Conservation (phyloP, 2,797 vertebrate species). For the Gambusia yucatana region DNA sequence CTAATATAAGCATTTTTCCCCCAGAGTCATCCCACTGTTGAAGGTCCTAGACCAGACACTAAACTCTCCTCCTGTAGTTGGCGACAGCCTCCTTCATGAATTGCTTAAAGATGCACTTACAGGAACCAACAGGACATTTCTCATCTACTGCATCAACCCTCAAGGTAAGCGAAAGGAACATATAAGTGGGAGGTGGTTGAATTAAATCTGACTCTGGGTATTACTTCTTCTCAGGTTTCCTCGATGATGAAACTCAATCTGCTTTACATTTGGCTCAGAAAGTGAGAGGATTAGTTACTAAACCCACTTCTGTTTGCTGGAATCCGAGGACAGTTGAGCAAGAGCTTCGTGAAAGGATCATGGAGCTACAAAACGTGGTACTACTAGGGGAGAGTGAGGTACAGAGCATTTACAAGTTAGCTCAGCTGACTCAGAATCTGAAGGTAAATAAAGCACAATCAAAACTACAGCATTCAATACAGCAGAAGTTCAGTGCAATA, state of each 20-base stretch:
- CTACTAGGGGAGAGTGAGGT: conserved; percentile 54
- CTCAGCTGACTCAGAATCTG: conserved; percentile 77
- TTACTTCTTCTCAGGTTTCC: conserved; percentile 43
- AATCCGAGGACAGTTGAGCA: conserved; percentile 63
- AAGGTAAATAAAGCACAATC: conserved; percentile 71
- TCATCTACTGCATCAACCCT: conserved; percentile 82
- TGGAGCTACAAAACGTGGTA: conserved; percentile 67
- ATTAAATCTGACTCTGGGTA: background rate
- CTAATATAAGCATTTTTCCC: background rate
- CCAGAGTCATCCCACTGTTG: conserved; percentile 70
- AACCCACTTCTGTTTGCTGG: conserved; percentile 73
- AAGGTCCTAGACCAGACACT: conserved; percentile 65
- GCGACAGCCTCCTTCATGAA: conserved; percentile 68
- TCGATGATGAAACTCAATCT: conserved; percentile 69
- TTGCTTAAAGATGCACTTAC: conserved; percentile 76
- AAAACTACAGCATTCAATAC: background rate
- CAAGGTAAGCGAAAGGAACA: conserved; percentile 71
- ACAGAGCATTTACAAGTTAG: conserved; percentile 63
- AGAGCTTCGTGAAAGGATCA: conserved; percentile 65
- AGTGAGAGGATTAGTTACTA: conserved; percentile 71
- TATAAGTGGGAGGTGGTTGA: background rate
- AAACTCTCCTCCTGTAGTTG: conserved; percentile 2
- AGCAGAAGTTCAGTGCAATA: background rate
- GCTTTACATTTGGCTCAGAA: conserved; percentile 78
- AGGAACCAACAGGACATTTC: conserved; percentile 79